Base-by-base conservation (phyloP, 1,140 invertebrate species). In the Platyscapa corneri region DNA sequence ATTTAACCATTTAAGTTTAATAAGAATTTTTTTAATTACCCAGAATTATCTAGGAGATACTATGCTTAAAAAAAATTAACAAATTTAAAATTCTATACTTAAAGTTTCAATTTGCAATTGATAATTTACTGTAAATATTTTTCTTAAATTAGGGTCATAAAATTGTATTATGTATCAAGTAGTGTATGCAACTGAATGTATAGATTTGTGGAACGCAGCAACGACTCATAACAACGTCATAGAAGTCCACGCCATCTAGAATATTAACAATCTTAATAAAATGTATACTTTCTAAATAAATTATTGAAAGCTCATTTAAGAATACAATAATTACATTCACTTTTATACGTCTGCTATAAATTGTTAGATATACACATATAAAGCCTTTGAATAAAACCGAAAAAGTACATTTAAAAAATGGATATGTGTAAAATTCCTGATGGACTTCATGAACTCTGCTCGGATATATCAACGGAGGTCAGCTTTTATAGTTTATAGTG, bases 401-500 rank as follows among this genome's bases (percentile, higher is more conserved):
- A n/a, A n/a, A n/a, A n/a, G n/a, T n/a, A n/a, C n/a, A n/a, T 27
- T 39, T n/a, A 27, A 74, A 42, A 42, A 7, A 74, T 74, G 70
- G 70, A 90, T n/a, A 72, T 90, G 42, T 91, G 86, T 70, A 89
- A 89, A 75, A 80, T 91, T 79, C 96, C 96, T 1, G 95, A 96
- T 86, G 96, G 96, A 6, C 91, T 96, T 10, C 93, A 93, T 7
- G 96, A 96, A 91, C 91, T 96, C 30, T 95, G 96, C 90, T 92
- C 94, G 0, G 96, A 96, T 91, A 96, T 96, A 87, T 94, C 95
- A 10, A 93, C 96, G 56, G 96, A 96, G 92, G 95, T 95, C 42
- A 77, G 80, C 12, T 34, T 70, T 70, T 16, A 32, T 37, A 37
- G 16, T 18, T 6, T 18, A 30, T 39, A 70, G 16, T 37, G 3